Evolutionary conservation across 2,888 invertebrate species (phyloP).

Genomic region (Tachina lurida): DNA sequence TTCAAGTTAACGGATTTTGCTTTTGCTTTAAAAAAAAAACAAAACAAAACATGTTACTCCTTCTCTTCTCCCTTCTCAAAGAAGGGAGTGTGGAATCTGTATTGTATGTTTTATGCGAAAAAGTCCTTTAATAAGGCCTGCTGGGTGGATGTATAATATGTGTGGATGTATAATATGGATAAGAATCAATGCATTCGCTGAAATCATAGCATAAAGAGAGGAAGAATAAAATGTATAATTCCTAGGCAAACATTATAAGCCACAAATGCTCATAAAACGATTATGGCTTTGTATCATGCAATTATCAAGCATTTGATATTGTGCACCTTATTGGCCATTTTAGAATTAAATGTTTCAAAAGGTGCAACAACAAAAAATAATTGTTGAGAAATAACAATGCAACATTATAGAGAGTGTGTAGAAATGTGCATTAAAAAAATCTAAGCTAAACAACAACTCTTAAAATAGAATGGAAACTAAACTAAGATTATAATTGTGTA

Average conservation of each 20-base stretch:
- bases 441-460: constrained; percentile 18
- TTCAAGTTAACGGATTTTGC: too few species aligned
- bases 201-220: neutral
- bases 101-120: too few species aligned
- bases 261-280: constrained; percentile 56
- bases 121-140: too few species aligned
- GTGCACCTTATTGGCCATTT: constrained; percentile 38
- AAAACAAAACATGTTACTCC: too few species aligned
- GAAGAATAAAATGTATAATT: neutral
- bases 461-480: neutral
- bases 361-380: constrained; percentile 29
- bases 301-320: constrained; percentile 55
- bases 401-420: neutral
- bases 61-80: too few species aligned
- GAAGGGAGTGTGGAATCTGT: too few species aligned
- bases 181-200: neutral
- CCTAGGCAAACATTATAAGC: constrained; percentile 45
- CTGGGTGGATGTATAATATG: too few species aligned
- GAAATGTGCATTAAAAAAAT: neutral
- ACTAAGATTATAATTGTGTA: constrained; percentile 15
- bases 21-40: too few species aligned
- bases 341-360: constrained; percentile 19
- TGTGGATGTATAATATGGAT: neutral
- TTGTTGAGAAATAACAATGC: neutral
- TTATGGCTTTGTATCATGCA: constrained; percentile 57